These are phyloP conservation scores for Tenebrio molitor DNA, from an alignment of 1,140 invertebrate genomes.

Conservation along the genomic window DNA sequence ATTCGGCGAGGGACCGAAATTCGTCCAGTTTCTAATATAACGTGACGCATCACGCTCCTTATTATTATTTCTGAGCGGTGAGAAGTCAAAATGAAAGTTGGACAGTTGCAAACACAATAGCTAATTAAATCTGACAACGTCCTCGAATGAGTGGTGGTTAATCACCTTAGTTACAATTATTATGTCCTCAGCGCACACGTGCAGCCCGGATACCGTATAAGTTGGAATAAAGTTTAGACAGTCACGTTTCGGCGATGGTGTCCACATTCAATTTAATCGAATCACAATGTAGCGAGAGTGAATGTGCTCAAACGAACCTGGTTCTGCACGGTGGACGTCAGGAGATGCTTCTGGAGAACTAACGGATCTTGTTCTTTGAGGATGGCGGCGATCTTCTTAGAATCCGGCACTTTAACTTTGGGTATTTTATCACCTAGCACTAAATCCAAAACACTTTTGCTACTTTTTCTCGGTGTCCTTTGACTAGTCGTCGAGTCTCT, in stretches of 20 bases:
- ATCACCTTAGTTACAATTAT: constrained; percentile 17
- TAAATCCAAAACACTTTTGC: constrained; percentile 59
- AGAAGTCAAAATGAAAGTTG: constrained; percentile 18
- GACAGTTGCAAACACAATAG: constrained; percentile 29
- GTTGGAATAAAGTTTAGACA: not conserved
- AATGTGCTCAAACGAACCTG: constrained; percentile 72
- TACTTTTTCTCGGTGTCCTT: constrained; percentile 48
- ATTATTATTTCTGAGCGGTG: not conserved
- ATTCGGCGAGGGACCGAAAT: too few species aligned
- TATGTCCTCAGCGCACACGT: constrained; percentile 3
- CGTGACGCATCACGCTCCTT: not conserved
- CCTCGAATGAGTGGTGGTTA: constrained; percentile 4
- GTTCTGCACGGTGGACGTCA: constrained; percentile 86
- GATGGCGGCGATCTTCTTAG: constrained; percentile 84
- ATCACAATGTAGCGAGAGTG: not conserved
- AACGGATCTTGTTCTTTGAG: constrained; percentile 83
- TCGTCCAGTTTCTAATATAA: too few species aligned
- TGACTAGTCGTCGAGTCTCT: constrained; percentile 55
- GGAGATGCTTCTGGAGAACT: constrained; percentile 86
- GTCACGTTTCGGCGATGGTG: constrained; percentile 11
- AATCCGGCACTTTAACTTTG: constrained; percentile 72
- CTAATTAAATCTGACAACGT: constrained; percentile 32
- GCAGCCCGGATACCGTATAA: not conserved
- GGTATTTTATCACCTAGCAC: constrained; percentile 70
- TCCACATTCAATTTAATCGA: not conserved